Conservation (phyloP, 2,797 vertebrate genomes). For the Pyrocephalus nanus region DNA sequence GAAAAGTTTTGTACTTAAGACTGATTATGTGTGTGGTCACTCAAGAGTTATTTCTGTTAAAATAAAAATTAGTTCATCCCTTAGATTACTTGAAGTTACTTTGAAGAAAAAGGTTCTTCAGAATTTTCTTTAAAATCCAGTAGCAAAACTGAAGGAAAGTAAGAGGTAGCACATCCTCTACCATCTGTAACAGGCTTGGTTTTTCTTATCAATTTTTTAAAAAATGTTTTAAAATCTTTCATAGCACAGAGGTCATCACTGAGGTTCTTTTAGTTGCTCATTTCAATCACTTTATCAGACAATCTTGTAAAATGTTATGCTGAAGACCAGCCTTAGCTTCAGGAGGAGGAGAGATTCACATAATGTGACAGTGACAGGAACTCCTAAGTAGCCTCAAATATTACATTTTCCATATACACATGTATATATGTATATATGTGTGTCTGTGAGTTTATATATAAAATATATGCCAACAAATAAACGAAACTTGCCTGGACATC, state of each 20-base stretch:
- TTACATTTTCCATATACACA: slow-evolving; percentile 29
- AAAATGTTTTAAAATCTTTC: slow-evolving; percentile 21
- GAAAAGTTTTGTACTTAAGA: slow-evolving; percentile 45
- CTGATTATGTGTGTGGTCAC: slow-evolving; percentile 69
- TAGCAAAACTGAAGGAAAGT: not conserved
- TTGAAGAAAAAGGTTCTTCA: slow-evolving; percentile 9
- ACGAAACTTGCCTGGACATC: slow-evolving; percentile 35
- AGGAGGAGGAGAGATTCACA: not conserved
- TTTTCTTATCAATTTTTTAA: not conserved
- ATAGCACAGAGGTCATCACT: not conserved
- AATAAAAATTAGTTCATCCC: slow-evolving; percentile 18
- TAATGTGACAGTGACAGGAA: slow-evolving; percentile 12
- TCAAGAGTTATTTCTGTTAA: slow-evolving; percentile 45
- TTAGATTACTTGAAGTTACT: not conserved
- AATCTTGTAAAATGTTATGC: not conserved
- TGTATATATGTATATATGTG: not conserved
- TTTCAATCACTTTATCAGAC: slow-evolving; percentile 32
- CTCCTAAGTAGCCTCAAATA: slow-evolving; percentile 11
- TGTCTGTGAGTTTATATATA: not conserved
- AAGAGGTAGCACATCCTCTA: not conserved
- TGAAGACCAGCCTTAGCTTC: not conserved
- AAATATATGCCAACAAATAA: not conserved
- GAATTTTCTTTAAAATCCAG: slow-evolving; percentile 30
- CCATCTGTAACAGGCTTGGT: not conserved
- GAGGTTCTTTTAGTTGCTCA: not conserved